Base-by-base conservation (phyloP, 2,797 vertebrate genomes). In the Typhlichthys subterraneus region DNA sequence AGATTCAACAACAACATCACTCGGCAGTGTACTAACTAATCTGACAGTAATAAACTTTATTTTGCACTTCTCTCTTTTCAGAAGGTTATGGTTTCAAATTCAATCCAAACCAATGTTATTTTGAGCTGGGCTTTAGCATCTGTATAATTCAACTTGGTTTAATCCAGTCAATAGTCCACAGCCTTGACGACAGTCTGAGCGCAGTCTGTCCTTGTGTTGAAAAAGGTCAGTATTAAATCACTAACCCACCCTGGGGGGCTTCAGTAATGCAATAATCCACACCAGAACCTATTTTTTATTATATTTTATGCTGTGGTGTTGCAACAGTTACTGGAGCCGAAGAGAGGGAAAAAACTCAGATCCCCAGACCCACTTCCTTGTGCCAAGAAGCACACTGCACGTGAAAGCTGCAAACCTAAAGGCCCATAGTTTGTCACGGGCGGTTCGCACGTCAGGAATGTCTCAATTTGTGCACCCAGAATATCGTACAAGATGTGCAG, bases 401-500 rank as follows among this genome's bases (percentile, higher is more conserved):
- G 68, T 2, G 4, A 83, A 77, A 75, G 55, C 65, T 73, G 48
- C 78, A 84, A 85, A 72, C 65, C 75, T 62, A 82, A 81, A 76
- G 72, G 68, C 48, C 38, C 70, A 80, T 83, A 79, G 76, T 84
- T 91, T 87, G 79, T 91, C 85, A 88, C 45, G 56, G 76, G 68
- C 63, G 31, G 67, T 76, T 83, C 72, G 68, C 73, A 77, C 59
- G 73, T 75, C 82, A 86, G 91, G 90, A 91, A 92, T 93, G 83
- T 93, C 88, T 89, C 87, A 86, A 89, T 91, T 92, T 90, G 83
- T 84, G 73, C 78, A 84, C 78, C 71, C 80, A 78, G 81, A 88
- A 89, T 87, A 91, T 91, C 88, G 82, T 83, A 92, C 88, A 81
- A 91, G 90, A 88, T 85, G 79, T 75, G 78, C 68, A 77, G 83